Percentiles rank a stretch among this genome's conserved stretches.
phyloP scores from a whole-genome alignment of 2,888 invertebrate genomes.

The Sarcophaga caerulescens region DNA sequence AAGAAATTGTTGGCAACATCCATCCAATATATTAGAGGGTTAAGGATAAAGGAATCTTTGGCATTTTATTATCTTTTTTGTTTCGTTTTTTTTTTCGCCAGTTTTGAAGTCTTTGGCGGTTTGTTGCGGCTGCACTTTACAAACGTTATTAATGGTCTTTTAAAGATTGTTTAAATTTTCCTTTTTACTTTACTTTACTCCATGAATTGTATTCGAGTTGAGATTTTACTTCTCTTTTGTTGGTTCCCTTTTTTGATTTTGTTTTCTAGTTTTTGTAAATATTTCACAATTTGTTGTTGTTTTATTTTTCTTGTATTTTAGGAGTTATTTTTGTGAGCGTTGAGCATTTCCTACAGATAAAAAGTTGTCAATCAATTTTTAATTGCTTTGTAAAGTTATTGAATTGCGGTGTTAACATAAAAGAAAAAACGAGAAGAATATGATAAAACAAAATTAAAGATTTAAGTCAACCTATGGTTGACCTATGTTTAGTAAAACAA shows the following conservation, averaged over 20 bases:
- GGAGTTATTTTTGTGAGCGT: slow-evolving; percentile 35
- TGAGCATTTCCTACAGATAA: slow-evolving; percentile 69
- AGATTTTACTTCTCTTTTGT: not conserved
- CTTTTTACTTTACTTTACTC: slow-evolving; percentile 65
- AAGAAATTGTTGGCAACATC: not conserved
- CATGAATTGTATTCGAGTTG: no score
- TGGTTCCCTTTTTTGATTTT: slow-evolving; percentile 15
- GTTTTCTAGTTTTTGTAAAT: slow-evolving; percentile 15
- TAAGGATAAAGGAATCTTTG: slow-evolving; percentile 57
- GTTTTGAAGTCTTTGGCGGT: slow-evolving; percentile 37
- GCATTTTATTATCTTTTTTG: not conserved
- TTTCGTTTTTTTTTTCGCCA: not conserved
- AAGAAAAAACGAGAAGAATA: not conserved
- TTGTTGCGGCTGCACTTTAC: slow-evolving; percentile 73
- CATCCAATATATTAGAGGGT: slow-evolving; percentile 41
- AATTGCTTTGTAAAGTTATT: slow-evolving; percentile 79
- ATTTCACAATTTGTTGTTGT: slow-evolving; percentile 56
- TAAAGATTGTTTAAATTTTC: slow-evolving; percentile 75
- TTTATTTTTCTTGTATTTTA: slow-evolving; percentile 23
- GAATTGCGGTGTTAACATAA: slow-evolving; percentile 72
- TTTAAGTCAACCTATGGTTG: not conserved
- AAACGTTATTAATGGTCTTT: slow-evolving; percentile 79
- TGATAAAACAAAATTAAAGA: not conserved
- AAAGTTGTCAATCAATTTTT: slow-evolving; percentile 80
- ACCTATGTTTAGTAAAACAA: no score